These are phyloP conservation scores for Corythaixoides concolor DNA, from an alignment of 2,113 vertebrate species.

Conservation along the genomic window DNA sequence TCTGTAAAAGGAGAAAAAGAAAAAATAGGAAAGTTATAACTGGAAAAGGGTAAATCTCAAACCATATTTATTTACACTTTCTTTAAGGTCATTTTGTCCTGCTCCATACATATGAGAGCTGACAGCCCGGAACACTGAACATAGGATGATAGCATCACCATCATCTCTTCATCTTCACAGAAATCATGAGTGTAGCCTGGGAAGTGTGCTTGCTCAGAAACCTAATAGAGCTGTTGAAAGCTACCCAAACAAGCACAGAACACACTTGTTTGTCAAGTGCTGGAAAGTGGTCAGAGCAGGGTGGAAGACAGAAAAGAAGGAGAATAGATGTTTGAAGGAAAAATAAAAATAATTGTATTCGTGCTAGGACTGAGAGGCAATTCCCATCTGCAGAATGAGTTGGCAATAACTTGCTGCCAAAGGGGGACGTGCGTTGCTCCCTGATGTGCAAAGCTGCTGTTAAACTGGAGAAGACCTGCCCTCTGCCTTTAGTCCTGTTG, in stretches of 20 bases:
- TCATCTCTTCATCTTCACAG: neutral
- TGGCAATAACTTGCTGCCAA: neutral
- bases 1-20: neutral
- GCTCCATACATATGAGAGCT: neutral
- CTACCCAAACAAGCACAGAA: neutral
- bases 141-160: neutral
- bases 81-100: neutral
- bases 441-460: neutral
- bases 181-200: neutral
- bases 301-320: neutral
- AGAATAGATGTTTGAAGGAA: neutral
- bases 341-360: neutral
- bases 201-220: neutral
- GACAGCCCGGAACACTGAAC: neutral
- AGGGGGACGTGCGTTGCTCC: neutral
- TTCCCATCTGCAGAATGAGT: neutral
- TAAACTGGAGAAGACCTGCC: neutral
- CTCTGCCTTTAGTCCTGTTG: neutral
- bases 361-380: neutral
- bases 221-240: neutral
- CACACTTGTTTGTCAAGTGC: neutral
- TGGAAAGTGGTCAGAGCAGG: neutral
- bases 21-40: neutral
- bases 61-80: neutral
- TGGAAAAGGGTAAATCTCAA: neutral